These are phyloP conservation scores for Melangyna quadrimaculata DNA, from an alignment of 2,888 invertebrate species.

Conservation along the genomic window DNA sequence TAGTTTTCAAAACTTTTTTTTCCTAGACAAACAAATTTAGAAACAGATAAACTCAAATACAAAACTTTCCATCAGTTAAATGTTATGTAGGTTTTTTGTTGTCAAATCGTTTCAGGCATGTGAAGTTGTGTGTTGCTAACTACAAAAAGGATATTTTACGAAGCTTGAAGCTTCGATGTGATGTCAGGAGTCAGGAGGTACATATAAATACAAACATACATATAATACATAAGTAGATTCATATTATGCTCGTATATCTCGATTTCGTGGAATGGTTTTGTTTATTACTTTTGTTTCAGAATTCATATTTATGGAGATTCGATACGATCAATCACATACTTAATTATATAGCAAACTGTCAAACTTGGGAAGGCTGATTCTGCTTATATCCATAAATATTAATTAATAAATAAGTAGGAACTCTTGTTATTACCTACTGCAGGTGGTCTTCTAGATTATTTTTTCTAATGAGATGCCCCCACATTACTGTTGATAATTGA, in stretches of 20 bases:
- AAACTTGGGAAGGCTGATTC: not conserved
- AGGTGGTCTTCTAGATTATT: not conserved
- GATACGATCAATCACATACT: slow-evolving; percentile 3
- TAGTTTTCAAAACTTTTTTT: not conserved
- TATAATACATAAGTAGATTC: too few species aligned
- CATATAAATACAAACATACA: too few species aligned
- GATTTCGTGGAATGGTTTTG: too few species aligned
- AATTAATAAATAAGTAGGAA: not conserved
- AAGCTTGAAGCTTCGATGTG: too few species aligned
- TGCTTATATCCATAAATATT: not conserved
- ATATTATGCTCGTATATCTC: too few species aligned
- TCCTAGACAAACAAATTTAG: not conserved
- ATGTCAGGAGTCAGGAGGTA: too few species aligned
- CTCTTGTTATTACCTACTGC: not conserved
- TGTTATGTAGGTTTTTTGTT: not conserved
- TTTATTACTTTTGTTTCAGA: not conserved
- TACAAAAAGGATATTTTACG: too few species aligned
- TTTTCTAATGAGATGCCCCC: not conserved
- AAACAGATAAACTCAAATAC: not conserved
- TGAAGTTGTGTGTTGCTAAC: not conserved
- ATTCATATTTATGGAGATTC: slow-evolving; percentile 2
- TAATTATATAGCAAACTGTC: not conserved
- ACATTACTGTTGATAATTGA: too few species aligned
- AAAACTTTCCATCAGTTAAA: not conserved
- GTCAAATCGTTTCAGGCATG: not conserved